Percentiles rank a stretch among this genome's conserved stretches.
phyloP scores from a whole-genome alignment of 2,113 vertebrate genomes.

The Spea multiplicata region DNA sequence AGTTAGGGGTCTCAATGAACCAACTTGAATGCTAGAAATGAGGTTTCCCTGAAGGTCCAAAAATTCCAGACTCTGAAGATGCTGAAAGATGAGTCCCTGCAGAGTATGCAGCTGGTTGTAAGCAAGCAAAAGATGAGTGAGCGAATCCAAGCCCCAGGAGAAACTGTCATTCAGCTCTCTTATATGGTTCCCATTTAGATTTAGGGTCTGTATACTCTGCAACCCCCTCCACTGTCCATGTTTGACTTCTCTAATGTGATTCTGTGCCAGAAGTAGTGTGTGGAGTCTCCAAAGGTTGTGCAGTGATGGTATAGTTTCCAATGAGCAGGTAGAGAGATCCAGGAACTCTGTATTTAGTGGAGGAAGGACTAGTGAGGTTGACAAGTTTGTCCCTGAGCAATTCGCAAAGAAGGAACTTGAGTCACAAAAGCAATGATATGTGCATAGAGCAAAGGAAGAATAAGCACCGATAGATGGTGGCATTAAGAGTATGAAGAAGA shows the following conservation, averaged over 20 bases:
- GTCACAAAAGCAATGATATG: constrained; percentile 60
- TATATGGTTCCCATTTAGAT: constrained; percentile 71
- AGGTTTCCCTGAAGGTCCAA: constrained; percentile 67
- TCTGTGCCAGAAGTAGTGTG: constrained; percentile 68
- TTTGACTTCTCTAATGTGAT: constrained; percentile 58
- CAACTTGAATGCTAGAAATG: constrained; percentile 57
- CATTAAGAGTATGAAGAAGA: background rate
- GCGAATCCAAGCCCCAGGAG: constrained; percentile 62
- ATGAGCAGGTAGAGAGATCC: constrained; percentile 68
- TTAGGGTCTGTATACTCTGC: constrained; percentile 70
- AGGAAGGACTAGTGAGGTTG: constrained; percentile 53
- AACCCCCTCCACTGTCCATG: constrained; percentile 63
- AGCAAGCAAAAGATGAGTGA: constrained; percentile 65
- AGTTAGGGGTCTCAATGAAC: constrained; percentile 67
- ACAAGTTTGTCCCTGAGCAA: constrained; percentile 61
- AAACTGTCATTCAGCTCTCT: constrained; percentile 59
- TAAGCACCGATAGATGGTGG: background rate
- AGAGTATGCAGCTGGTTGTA: constrained; percentile 63
- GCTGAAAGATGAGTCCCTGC: constrained; percentile 58
- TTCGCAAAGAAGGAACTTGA: constrained; percentile 64
- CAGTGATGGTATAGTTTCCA: constrained; percentile 63
- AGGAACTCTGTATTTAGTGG: constrained; percentile 63
- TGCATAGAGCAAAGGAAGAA: background rate
- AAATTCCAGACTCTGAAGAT: constrained; percentile 68
- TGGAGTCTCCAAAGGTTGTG: constrained; percentile 60